phyloP scores from a whole-genome alignment of 2,113 vertebrate species.

The Shinisaurus crocodilurus region DNA sequence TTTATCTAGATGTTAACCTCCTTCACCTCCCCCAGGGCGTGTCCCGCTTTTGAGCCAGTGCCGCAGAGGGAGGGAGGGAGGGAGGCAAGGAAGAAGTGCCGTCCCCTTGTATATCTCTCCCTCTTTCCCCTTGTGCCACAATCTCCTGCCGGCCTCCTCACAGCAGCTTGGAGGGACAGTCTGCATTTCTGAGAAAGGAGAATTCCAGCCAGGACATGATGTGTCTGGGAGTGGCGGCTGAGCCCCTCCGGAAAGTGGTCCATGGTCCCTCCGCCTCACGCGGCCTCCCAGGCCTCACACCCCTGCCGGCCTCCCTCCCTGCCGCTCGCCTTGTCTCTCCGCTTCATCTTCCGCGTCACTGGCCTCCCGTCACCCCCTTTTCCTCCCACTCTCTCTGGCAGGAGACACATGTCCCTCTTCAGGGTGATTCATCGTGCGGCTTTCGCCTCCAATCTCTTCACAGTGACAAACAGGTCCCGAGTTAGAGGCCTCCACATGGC shows the following conservation, averaged over 20 bases:
- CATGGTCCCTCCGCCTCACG: background rate
- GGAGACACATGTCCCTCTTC: slow-evolving; percentile 75
- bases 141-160: rapidly evolving
- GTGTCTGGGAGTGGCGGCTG: background rate
- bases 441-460: slow-evolving; percentile 18
- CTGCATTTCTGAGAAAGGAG: background rate
- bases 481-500: slow-evolving; percentile 69
- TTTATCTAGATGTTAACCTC: background rate
- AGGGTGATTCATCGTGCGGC: slow-evolving; percentile 56
- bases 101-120: background rate
- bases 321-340: slow-evolving; percentile 21
- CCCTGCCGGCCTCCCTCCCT: background rate
- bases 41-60: background rate
- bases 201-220: rapidly evolving
- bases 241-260: background rate
- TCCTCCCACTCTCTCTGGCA: slow-evolving; percentile 60
- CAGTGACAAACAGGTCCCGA: slow-evolving; percentile 48
- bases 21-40: background rate
- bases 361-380: background rate
- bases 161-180: background rate
- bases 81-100: background rate
- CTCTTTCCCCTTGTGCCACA: background rate
- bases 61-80: background rate
- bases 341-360: slow-evolving; percentile 13
- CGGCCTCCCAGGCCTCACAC: background rate